Percentiles rank a stretch among this genome's conserved stretches.
These are phyloP conservation scores for Pogona vitticeps DNA, from an alignment of 2,113 vertebrate species.

Conservation along the genomic window DNA sequence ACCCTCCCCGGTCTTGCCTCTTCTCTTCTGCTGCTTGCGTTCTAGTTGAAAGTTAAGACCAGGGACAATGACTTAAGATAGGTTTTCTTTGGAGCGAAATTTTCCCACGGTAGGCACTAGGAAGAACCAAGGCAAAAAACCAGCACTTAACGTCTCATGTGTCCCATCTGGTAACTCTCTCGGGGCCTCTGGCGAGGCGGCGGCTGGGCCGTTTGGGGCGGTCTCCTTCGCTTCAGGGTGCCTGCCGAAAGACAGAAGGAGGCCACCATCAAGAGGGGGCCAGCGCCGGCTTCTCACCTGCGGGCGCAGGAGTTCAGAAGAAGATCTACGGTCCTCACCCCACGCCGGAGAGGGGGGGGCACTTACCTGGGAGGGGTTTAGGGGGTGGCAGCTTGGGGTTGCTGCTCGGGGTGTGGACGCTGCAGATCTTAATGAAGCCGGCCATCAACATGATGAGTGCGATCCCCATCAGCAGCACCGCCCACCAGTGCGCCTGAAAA, in stretches of 20 bases:
- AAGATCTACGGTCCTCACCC: too few relatives aligned
- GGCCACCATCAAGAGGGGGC: background rate
- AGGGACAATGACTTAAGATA: slow-evolving; percentile 83
- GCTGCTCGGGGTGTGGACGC: slow-evolving; percentile 97
- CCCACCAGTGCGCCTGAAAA: slow-evolving; percentile 94
- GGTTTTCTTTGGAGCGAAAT: slow-evolving; percentile 97
- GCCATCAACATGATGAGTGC: slow-evolving; percentile 98
- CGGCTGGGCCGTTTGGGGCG: slow-evolving; percentile 85
- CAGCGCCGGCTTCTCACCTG: too few relatives aligned
- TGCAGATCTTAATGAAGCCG: slow-evolving; percentile 98
- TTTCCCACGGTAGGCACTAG: slow-evolving; percentile 96
- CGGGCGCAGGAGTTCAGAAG: too few relatives aligned
- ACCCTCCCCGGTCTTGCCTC: too few relatives aligned
- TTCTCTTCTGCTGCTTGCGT: slow-evolving; percentile 42
- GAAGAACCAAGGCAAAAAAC: slow-evolving; percentile 91
- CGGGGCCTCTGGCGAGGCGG: slow-evolving; percentile 83
- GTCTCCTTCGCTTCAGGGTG: slow-evolving; percentile 91
- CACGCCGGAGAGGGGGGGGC: too few relatives aligned
- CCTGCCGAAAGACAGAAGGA: slow-evolving; percentile 71
- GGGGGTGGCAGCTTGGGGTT: slow-evolving; percentile 95
- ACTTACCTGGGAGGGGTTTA: slow-evolving; percentile 94
- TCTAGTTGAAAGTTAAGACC: slow-evolving; percentile 70
- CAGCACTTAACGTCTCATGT: slow-evolving; percentile 88
- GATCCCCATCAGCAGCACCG: slow-evolving; percentile 95
- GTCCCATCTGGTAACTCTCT: slow-evolving; percentile 92